Evolutionary conservation across 1,140 invertebrate genomes (phyloP), one percentile per base, ranked within the genome.

Genomic region (Hypothenemus hampei): DNA sequence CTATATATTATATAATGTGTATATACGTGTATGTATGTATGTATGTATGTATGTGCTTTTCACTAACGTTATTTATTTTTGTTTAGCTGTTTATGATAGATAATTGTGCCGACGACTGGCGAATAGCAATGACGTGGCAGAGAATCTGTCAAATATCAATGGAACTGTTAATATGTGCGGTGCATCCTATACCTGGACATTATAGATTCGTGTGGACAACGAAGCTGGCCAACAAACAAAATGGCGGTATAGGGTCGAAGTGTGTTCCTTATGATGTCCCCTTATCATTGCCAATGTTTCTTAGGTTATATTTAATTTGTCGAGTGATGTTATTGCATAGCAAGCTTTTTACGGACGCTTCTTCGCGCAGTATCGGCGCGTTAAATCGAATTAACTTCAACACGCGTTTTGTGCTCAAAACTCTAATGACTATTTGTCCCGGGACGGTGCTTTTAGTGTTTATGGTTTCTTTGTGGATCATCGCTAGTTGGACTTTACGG

Each of bases 331-430:
- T 99, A 64, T 82, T 99, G 63, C 97, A 99, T 78, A 96, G 92
- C 73, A 97, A 98, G 81, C 81, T 99, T 46, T 99, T 99, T 78
- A 99, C 96, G 35, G 96, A 98, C 77, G 94, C 95, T 58, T 97
- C 93, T 39, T 94, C 91, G 43, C 80, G 87, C 69, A 89, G 86
- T 76, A 91, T 91, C 78, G 95, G 95, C 69, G 97, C 97, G 67
- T 83, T 99, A 68, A 99, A 99, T 83, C 85, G 96, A 69, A 98
- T 99, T 75, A 98, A 98, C 78, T 99, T 99, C 81, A 98, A 99
- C 78, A 98, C 97, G 67, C 83, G 86, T 69, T 99, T 99, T 78
- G 96, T 99, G 67, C 82, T 99, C 67, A 99, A 99, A 79, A 99
- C 97, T 39, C 78, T 99, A 62, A 99, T 99, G 97, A 99, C 96